Conservation (phyloP, 2,797 vertebrate species). For the Xenops minutus region DNA sequence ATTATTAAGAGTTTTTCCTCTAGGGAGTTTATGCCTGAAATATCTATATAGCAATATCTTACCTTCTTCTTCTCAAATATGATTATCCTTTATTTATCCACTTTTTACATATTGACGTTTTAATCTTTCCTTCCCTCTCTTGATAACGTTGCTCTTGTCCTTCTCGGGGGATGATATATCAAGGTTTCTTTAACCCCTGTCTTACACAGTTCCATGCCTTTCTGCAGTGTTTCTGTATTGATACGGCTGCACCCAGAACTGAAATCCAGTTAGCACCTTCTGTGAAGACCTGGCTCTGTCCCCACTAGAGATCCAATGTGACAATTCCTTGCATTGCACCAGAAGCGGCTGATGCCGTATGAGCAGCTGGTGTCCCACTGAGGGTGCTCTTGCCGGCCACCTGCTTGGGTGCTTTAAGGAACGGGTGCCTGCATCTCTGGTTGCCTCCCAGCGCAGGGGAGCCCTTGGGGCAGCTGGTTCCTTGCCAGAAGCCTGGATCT, state of each 20-base stretch:
- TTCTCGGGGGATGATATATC: not conserved
- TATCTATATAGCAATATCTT: not conserved
- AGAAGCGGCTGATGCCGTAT: accelerated
- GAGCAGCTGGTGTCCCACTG: accelerated
- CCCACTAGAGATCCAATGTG: not conserved
- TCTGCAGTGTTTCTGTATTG: not conserved
- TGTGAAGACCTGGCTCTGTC: not conserved
- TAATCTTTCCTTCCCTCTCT: not conserved
- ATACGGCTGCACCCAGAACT: not conserved
- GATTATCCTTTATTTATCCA: not conserved
- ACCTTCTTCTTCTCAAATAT: not conserved
- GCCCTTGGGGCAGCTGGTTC: not conserved
- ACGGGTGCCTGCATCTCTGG: not conserved
- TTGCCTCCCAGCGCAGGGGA: not conserved
- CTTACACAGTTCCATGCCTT: accelerated
- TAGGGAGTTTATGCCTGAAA: not conserved
- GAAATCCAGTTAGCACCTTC: not conserved
- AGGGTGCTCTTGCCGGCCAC: not conserved
- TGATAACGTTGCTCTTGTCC: not conserved
- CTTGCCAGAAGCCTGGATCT: accelerated
- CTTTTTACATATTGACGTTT: not conserved
- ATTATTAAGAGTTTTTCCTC: not conserved
- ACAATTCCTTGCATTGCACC: not conserved
- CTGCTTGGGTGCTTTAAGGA: not conserved
- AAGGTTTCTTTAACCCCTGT: not conserved